These are phyloP conservation scores for Diuraphis noxia DNA, from an alignment of 1,140 invertebrate species.

Conservation along the genomic window DNA sequence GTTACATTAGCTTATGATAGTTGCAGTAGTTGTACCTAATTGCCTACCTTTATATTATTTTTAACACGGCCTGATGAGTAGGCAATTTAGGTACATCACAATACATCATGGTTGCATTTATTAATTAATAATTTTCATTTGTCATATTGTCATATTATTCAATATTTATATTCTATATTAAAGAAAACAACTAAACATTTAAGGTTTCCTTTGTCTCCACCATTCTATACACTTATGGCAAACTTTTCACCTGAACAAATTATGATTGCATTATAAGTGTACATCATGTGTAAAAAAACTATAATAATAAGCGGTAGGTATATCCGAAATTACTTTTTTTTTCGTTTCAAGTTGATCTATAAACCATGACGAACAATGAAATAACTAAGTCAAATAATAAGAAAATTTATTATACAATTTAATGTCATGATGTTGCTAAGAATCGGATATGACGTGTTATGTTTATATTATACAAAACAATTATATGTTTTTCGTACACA, in stretches of 20 bases:
- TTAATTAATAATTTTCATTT: too few relatives aligned
- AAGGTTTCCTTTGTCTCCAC: too few relatives aligned
- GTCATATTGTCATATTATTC: too few relatives aligned
- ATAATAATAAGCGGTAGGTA: not conserved
- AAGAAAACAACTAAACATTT: not conserved
- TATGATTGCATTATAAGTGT: not conserved
- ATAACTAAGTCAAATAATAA: too few relatives aligned
- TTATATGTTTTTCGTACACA: not conserved
- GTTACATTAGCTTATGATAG: not conserved
- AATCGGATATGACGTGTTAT: not conserved
- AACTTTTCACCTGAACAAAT: not conserved
- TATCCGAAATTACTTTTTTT: not conserved
- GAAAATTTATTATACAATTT: too few relatives aligned
- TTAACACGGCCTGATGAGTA: not conserved
- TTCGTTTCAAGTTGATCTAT: too few relatives aligned
- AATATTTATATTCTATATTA: not conserved
- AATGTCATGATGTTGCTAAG: not conserved
- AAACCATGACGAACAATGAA: not conserved
- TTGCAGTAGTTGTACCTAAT: not conserved
- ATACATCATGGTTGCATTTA: too few relatives aligned
- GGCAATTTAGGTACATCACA: not conserved
- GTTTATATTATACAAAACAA: not conserved
- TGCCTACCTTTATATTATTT: not conserved
- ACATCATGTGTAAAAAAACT: not conserved
- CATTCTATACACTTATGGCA: not conserved